Percentiles rank a stretch among this genome's conserved stretches.
Conservation (phyloP, 1,140 invertebrate genomes). For the Antheraea pernyi region DNA sequence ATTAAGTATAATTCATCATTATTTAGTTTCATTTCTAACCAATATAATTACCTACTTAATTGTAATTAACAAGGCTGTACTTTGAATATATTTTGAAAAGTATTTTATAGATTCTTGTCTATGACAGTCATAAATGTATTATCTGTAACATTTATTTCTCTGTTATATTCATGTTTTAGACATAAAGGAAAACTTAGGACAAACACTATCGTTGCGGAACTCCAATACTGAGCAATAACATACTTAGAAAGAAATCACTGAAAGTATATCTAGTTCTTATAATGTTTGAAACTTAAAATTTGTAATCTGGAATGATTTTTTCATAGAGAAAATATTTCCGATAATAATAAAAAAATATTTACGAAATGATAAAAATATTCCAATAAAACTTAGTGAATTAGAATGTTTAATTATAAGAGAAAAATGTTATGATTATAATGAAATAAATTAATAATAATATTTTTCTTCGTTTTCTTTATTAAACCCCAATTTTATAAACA, state of each 20-base stretch:
- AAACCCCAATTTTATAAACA: constrained; percentile 9
- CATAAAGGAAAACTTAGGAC: too few relatives aligned
- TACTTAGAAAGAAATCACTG: constrained; percentile 15
- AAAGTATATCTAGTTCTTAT: constrained; percentile 30
- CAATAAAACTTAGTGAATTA: constrained; percentile 75
- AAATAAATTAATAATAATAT: constrained; percentile 60
- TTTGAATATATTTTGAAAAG: constrained; percentile 30
- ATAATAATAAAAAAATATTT: constrained; percentile 67
- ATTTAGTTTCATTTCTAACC: constrained; percentile 23
- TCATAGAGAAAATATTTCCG: constrained; percentile 59
- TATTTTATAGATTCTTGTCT: constrained; percentile 29
- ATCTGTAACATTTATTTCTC: not conserved
- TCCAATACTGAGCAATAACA: constrained; percentile 23
- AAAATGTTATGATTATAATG: constrained; percentile 76
- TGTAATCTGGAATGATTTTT: constrained; percentile 55
- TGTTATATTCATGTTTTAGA: too few relatives aligned
- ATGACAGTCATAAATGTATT: constrained; percentile 21
- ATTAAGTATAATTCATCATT: constrained; percentile 18
- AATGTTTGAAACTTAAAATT: constrained; percentile 23
- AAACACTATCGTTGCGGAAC: constrained; percentile 2
- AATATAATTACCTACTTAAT: constrained; percentile 16
- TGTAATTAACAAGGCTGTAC: constrained; percentile 30
- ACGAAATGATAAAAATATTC: constrained; percentile 69
- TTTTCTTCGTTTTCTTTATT: constrained; percentile 11
- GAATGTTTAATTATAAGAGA: constrained; percentile 68